phyloP scores from a whole-genome alignment of 2,888 invertebrate genomes.

The Sycophila texana region DNA sequence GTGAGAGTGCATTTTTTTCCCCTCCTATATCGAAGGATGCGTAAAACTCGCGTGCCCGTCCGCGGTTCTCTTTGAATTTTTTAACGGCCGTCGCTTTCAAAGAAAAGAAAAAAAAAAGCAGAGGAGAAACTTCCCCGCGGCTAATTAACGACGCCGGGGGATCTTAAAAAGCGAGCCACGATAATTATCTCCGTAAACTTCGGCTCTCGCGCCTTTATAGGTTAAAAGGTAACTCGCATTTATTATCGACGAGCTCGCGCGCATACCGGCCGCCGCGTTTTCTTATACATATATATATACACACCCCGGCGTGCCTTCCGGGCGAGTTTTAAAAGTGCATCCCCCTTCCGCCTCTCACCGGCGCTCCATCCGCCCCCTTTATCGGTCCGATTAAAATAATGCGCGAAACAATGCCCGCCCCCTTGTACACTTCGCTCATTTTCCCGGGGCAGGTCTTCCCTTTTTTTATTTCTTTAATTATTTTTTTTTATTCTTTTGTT shows the following conservation, averaged over 20 bases:
- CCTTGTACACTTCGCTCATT: constrained; percentile 29
- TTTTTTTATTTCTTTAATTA: constrained; percentile 31
- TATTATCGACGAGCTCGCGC: constrained; percentile 18
- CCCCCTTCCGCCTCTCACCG: neutral
- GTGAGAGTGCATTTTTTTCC: neutral
- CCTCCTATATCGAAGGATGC: neutral
- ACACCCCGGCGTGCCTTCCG: constrained; percentile 15
- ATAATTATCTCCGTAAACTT: neutral
- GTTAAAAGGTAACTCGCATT: constrained; percentile 21
- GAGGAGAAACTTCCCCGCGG: too few species aligned
- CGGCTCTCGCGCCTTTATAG: neutral
- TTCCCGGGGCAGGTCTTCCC: constrained; percentile 27
- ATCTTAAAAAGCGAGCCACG: neutral
- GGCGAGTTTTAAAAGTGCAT: constrained; percentile 33
- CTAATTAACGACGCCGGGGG: too few species aligned
- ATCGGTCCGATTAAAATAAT: constrained; percentile 26
- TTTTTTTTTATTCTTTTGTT: constrained; percentile 27
- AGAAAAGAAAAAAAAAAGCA: too few species aligned
- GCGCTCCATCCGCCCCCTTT: too few species aligned
- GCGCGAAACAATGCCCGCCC: constrained; percentile 44
- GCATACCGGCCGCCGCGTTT: constrained; percentile 7
- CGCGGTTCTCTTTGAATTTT: too few species aligned
- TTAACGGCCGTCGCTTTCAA: too few species aligned
- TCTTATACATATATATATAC: too few species aligned
- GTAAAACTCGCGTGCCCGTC: too few species aligned